phyloP scores from a whole-genome alignment of 2,113 vertebrate species.

The Alouatta palliata region DNA sequence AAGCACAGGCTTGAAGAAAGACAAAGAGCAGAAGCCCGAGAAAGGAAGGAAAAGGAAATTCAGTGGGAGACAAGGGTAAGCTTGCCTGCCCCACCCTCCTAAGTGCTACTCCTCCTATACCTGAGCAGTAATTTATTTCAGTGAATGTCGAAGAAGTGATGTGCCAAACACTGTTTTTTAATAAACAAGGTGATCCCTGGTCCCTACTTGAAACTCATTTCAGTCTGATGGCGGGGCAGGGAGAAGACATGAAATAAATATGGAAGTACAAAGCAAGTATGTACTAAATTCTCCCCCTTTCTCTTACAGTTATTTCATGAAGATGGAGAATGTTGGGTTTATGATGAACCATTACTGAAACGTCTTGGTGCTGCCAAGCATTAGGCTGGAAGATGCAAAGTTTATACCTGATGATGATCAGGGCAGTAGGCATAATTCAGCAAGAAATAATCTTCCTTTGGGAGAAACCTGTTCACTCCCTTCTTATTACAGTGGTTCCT shows the following conservation, averaged over 20 bases:
- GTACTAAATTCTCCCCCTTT: neutral
- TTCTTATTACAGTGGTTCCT: conserved; percentile 86
- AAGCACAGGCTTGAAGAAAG: conserved; percentile 97
- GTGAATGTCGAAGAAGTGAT: neutral
- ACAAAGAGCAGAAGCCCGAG: conserved; percentile 96
- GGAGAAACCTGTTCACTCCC: conserved; percentile 70
- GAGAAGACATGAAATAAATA: neutral
- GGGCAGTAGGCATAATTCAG: conserved; percentile 45
- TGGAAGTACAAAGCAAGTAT: neutral
- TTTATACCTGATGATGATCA: conserved; percentile 69
- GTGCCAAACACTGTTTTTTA: neutral
- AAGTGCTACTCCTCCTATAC: neutral
- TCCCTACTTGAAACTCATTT: neutral
- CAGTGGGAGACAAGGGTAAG: conserved; percentile 98
- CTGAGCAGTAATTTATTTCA: neutral
- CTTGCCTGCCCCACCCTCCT: neutral
- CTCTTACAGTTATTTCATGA: conserved; percentile 94
- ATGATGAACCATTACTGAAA: conserved; percentile 96
- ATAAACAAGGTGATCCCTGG: neutral
- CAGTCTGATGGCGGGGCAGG: neutral
- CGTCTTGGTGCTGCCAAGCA: conserved; percentile 90
- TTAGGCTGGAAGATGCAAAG: conserved; percentile 75
- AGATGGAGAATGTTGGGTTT: conserved; percentile 99
- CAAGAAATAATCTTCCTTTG: conserved; percentile 52
- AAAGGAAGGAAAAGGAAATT: conserved; percentile 95